These are phyloP conservation scores for Elephantulus edwardii DNA, from an alignment of 2,113 vertebrate genomes.

Conservation along the genomic window DNA sequence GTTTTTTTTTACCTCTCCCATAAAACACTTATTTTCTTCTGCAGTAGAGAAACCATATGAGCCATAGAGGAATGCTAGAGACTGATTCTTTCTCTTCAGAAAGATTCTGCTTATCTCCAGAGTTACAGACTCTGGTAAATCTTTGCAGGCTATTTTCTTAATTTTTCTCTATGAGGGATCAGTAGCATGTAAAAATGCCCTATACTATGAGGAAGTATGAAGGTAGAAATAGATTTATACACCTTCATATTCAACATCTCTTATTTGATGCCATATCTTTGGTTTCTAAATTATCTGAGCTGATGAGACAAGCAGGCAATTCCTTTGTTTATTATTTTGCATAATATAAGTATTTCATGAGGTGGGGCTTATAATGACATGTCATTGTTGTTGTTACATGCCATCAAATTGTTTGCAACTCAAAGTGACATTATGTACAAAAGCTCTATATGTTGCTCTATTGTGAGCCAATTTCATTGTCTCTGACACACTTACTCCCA, in stretches of 20 bases:
- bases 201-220: background rate
- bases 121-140: background rate
- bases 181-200: too few relatives aligned
- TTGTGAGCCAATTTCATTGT: too few relatives aligned
- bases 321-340: background rate
- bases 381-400: too few relatives aligned
- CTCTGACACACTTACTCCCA: too few relatives aligned
- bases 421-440: too few relatives aligned
- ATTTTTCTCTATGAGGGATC: background rate
- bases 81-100: background rate
- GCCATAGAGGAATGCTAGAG: background rate
- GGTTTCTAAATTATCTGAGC: background rate
- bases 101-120: background rate
- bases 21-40: background rate
- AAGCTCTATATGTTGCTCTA: too few relatives aligned
- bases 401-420: too few relatives aligned
- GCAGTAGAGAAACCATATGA: background rate
- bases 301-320: background rate
- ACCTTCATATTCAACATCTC: background rate
- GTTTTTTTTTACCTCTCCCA: background rate
- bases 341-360: background rate
- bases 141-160: background rate
- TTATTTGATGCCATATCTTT: background rate
- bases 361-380: too few relatives aligned
- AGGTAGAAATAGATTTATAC: rapidly evolving